phyloP scores from a whole-genome alignment of 2,113 vertebrate species.

The Chroicocephalus ridibundus region DNA sequence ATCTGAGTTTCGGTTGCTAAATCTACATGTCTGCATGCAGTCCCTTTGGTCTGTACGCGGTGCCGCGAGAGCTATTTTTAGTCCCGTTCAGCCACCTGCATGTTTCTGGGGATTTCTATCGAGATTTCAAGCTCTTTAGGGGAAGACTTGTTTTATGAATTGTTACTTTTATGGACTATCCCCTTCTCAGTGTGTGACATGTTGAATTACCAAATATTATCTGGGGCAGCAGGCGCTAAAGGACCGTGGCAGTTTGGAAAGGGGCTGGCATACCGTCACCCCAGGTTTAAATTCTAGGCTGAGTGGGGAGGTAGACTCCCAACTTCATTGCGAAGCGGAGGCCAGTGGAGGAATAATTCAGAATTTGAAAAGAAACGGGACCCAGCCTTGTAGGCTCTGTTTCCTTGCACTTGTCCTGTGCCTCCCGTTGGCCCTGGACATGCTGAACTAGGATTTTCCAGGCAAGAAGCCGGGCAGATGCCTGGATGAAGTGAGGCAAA shows the following conservation, averaged over 20 bases:
- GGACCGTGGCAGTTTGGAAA: background rate
- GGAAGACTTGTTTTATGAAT: background rate
- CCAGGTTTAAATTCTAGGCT: background rate
- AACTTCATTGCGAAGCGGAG: background rate
- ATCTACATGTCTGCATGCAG: background rate
- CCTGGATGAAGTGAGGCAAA: background rate
- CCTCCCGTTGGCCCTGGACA: background rate
- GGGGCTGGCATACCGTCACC: background rate
- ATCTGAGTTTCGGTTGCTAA: slow-evolving; percentile 35
- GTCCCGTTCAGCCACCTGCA: slow-evolving; percentile 20
- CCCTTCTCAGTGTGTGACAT: background rate
- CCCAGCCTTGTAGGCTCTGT: background rate
- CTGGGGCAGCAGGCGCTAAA: accelerated
- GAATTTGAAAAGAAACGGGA: background rate
- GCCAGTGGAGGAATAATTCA: accelerated
- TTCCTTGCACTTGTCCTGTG: background rate
- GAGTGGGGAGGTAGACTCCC: background rate
- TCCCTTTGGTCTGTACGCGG: background rate
- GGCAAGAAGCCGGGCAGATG: background rate
- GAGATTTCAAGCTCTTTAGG: background rate
- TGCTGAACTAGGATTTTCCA: background rate
- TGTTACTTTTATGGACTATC: background rate
- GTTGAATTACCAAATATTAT: background rate
- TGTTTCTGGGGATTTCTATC: background rate
- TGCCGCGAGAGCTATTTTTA: background rate